Base-by-base conservation (phyloP, 2,888 invertebrate species). In the Lasioglossum zephyrum region DNA sequence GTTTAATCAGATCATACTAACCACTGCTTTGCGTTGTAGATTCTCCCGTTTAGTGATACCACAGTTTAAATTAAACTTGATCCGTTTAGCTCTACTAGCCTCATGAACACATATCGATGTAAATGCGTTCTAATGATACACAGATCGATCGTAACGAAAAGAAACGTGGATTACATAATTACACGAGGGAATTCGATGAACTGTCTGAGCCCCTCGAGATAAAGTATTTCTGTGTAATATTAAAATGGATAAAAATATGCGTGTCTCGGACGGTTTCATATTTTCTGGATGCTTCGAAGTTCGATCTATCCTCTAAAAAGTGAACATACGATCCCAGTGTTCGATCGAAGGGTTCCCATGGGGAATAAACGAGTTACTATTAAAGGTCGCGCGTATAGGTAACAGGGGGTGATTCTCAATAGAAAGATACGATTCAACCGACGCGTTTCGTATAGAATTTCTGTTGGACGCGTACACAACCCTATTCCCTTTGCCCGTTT, bases 371-470 rank as follows among this genome's bases (percentile, higher is more conserved):
- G 70, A 31, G 72, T 49, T 31, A 31, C 31, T 49, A 49, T 49
- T 73, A 49, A 49, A 73, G 47, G 49, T 22, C 49, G 49, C 73
- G 31, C 70, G 41, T 41, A 22, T 31, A 18, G 47, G 31, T n/a
- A 70, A 41, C 39, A 39, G n/a, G 2, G 2, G 26, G 18, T 31
- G 72, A n/a, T 26, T 47, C 72, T 26, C 72, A 26, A 72, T 72
- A 26, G 69, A 47, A 47, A 57, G 47, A 66, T 47, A 44, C 53
- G 72, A 53, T 72, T 73, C 36, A 36, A 44, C 18, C 16, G 72
- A 22, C 70, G 41, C 70, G 70, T 70, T 70, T 70, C n/a, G 41
- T 41, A 70, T 31, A 9, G 26, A 73, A 73, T 49, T 49, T 49
- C 9, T 49, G 31, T 73, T 31, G 31, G 4, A 73, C 73, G 44